These are phyloP conservation scores for Conchocele bisecta DNA, from an alignment of 2,888 invertebrate genomes.

Conservation along the genomic window DNA sequence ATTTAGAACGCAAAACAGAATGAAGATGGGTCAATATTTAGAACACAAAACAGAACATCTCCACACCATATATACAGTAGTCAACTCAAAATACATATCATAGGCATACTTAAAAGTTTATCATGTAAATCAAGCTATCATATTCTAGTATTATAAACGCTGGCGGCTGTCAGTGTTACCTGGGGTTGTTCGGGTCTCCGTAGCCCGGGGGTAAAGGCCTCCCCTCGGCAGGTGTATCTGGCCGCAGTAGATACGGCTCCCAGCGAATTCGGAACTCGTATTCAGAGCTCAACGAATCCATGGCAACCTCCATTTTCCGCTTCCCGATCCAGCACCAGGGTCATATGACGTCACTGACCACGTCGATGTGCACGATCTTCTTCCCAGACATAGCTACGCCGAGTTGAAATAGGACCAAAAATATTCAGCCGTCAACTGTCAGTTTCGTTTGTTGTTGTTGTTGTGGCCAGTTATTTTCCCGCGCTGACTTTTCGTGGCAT, in stretches of 20 bases:
- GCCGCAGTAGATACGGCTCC: slow-evolving; percentile 78
- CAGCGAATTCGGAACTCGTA: slow-evolving; percentile 76
- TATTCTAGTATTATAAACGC: background rate
- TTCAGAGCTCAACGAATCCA: slow-evolving; percentile 67
- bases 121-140: background rate
- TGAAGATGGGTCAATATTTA: too few species aligned
- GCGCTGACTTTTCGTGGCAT: too few species aligned
- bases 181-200: slow-evolving; percentile 63
- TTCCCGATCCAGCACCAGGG: slow-evolving; percentile 82
- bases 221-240: slow-evolving; percentile 75
- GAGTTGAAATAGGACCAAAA: too few species aligned
- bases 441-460: too few species aligned
- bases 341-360: slow-evolving; percentile 80
- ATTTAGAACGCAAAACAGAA: too few species aligned
- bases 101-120: too few species aligned
- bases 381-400: slow-evolving; percentile 64
- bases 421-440: too few species aligned
- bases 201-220: slow-evolving; percentile 68
- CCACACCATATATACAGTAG: too few species aligned
- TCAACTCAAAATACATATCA: too few species aligned
- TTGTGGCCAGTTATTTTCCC: too few species aligned
- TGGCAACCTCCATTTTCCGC: slow-evolving; percentile 77
- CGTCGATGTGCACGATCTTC: slow-evolving; percentile 66
- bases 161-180: slow-evolving; percentile 46
- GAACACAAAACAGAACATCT: too few species aligned